A percentile compares a stretch with the other conserved stretches of the same genome.
Conservation (phyloP, 2,888 invertebrate species). For the Hemaris fuciformis region DNA sequence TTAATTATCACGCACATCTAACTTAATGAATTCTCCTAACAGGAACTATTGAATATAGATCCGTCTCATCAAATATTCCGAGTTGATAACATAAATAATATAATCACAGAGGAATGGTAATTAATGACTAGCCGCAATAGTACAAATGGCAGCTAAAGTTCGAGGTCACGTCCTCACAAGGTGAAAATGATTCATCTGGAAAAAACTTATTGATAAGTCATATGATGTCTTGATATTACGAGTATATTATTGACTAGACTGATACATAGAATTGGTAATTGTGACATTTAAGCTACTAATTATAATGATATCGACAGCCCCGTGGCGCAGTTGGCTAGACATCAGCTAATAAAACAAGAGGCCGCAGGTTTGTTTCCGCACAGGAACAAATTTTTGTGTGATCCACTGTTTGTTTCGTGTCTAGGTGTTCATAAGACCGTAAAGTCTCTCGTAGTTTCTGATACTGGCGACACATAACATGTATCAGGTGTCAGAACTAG, state of each 20-base stretch:
- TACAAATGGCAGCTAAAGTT: constrained; percentile 8
- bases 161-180: background rate
- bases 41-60: background rate
- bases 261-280: too few species aligned
- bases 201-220: background rate
- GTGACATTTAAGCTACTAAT: too few species aligned
- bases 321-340: too few species aligned
- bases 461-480: too few species aligned
- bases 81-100: background rate
- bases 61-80: background rate
- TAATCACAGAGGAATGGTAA: background rate
- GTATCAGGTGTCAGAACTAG: too few species aligned
- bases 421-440: too few species aligned
- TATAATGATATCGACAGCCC: too few species aligned
- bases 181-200: constrained; percentile 12
- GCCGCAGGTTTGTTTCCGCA: too few species aligned
- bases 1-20: background rate
- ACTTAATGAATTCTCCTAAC: constrained; percentile 12
- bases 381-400: too few species aligned
- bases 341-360: too few species aligned
- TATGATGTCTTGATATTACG: background rate
- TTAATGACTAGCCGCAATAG: background rate
- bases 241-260: background rate
- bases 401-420: too few species aligned
- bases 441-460: too few species aligned